These are phyloP conservation scores for Oxyteleia sp. DNA, from an alignment of 2,888 invertebrate species.

Conservation along the genomic window DNA sequence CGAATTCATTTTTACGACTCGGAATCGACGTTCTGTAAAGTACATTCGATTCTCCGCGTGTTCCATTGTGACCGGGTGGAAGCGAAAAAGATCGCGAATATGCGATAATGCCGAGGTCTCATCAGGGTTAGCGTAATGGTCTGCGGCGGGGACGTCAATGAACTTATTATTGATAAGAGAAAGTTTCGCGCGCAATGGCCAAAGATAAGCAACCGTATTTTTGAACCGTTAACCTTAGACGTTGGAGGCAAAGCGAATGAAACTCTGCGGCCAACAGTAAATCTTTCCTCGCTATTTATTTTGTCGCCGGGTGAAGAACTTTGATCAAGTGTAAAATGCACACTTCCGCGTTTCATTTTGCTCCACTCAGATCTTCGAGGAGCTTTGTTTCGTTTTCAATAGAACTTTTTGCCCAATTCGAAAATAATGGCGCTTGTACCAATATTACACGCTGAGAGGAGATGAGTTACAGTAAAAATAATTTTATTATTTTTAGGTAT, in stretches of 20 bases:
- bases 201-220: conserved; percentile 49
- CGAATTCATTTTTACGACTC: conserved; percentile 13
- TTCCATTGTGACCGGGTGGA: conserved; percentile 9
- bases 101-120: conserved; percentile 39
- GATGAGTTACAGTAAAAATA: background rate
- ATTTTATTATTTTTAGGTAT: background rate
- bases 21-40: conserved; percentile 7
- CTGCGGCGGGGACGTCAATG: conserved; percentile 24
- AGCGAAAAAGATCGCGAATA: conserved; percentile 38
- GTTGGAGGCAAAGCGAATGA: conserved; percentile 32
- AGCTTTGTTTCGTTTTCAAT: conserved; percentile 20
- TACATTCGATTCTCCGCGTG: conserved; percentile 24
- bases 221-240: conserved; percentile 36
- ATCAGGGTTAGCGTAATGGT: conserved; percentile 44
- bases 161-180: conserved; percentile 63
- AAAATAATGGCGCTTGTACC: background rate
- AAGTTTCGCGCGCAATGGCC: conserved; percentile 29
- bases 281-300: conserved; percentile 33
- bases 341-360: conserved; percentile 16
- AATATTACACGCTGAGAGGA: background rate
- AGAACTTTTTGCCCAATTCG: background rate
- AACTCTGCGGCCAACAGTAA: conserved; percentile 1
- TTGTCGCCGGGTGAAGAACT: conserved; percentile 15
- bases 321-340: conserved; percentile 25
- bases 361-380: background rate